phyloP scores from a whole-genome alignment of 35 echinoderm and acorn worm genomes.

The Strongylocentrotus purpuratus region DNA sequence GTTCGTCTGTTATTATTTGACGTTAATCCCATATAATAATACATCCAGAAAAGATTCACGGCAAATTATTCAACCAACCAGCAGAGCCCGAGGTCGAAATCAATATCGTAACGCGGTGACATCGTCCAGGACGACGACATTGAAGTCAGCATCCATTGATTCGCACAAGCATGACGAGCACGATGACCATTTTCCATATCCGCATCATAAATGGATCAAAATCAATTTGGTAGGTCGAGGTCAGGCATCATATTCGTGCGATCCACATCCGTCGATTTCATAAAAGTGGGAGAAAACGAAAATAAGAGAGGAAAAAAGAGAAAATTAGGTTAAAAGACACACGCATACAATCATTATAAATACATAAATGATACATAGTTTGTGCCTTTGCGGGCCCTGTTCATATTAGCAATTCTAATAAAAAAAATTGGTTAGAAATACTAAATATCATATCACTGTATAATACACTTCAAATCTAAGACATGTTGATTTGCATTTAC shows the following conservation, averaged over 20 bases:
- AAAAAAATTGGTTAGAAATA: not conserved
- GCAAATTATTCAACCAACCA: not conserved
- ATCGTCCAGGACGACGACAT: not conserved
- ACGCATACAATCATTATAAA: not conserved
- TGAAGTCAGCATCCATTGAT: not conserved
- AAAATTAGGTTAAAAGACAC: not conserved
- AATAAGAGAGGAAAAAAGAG: conserved; percentile 43
- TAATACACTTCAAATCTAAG: not conserved
- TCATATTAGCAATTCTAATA: not conserved
- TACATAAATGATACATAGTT: not conserved
- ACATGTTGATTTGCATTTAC: not conserved
- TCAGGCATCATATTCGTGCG: not conserved
- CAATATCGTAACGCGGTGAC: not conserved
- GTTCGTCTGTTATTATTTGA: conserved; percentile 50
- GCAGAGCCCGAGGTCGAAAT: not conserved
- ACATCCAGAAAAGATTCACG: not conserved
- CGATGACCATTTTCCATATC: not conserved
- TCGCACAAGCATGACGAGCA: not conserved
- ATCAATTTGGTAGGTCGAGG: not conserved
- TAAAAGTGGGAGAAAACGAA: not conserved
- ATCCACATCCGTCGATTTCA: not conserved
- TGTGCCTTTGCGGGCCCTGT: not conserved
- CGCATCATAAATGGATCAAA: not conserved
- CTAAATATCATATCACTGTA: not conserved
- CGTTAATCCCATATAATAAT: not conserved